Evolutionary conservation across 2,888 invertebrate species (phyloP), one percentile per base, ranked within the genome.

Genomic region (Ptycholaimellus sp.): DNA sequence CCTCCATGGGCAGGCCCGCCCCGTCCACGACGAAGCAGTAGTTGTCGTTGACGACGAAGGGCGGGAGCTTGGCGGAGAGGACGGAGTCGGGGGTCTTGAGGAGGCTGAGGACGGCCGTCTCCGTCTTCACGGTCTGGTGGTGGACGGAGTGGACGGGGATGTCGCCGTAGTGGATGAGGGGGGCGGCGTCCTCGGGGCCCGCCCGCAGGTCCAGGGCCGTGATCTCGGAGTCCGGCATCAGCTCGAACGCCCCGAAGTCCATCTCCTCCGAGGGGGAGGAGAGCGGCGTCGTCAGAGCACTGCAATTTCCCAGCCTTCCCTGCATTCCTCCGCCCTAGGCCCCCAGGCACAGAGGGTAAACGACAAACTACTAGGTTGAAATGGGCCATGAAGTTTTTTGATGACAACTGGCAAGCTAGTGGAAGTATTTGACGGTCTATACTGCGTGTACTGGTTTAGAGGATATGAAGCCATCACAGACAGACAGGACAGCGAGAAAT

Each of bases 11-110:
- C 9, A 56, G 50, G n/a, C 47, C 39, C 36, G 53, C 54, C 7
- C 54, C 56, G 41, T 54, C 51, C 7, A 56, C 52, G 17, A 55
- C 51, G 37, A 56, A 56, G 40, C 56, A 57, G 41, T 55, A 56
- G 42, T 56, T 56, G 45, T 57, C 56, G 33, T 36, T 5, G 14
- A 52, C 56, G 50, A 54, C 48, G 9, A 49, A 44, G 6, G 53
- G 49, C 3, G 56, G 56, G 11, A 53, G 49, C 14, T 41, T 40
- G 14, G 41, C 43, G n/a, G 44, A 47, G 16, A 56, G 40, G 52
- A 53, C 53, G 27, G 46, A 43, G 14, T 45, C 44, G 1, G 56
- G 53, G 6, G 55, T 54, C n/a, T 48, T 46, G 50, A 56, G 53
- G 21, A 55, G 42, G 23, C 49, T 53, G 25, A 51, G 49, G n/a